Conservation (phyloP, 2,797 vertebrate genomes). For the Hapalemur alaotrensis region DNA sequence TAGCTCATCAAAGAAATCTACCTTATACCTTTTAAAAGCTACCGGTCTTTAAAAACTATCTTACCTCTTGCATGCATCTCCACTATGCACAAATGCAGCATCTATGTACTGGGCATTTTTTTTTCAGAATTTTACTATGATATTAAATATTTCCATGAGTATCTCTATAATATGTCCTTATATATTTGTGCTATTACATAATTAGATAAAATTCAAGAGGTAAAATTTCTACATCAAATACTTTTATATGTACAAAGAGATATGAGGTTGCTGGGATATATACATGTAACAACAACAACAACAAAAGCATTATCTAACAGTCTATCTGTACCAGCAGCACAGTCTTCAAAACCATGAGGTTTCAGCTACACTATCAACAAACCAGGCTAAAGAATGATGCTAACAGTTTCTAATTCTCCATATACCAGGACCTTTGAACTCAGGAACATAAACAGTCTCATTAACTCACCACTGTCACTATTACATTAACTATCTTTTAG, state of each 20-base stretch:
- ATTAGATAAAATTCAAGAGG: not conserved
- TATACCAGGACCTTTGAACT: not conserved
- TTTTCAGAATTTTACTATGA: not conserved
- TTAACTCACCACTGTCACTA: not conserved
- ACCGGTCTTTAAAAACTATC: not conserved
- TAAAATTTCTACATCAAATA: not conserved
- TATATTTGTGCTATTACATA: not conserved
- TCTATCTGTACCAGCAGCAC: no score
- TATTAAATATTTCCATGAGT: not conserved
- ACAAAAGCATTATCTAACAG: not conserved
- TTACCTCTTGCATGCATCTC: not conserved
- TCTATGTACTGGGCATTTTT: not conserved
- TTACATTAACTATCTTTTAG: not conserved
- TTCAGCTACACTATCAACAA: not conserved
- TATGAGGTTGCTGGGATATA: not conserved
- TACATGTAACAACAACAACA: not conserved
- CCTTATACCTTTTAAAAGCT: not conserved
- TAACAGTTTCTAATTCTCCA: not conserved
- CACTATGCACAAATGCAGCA: not conserved
- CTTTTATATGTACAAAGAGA: not conserved
- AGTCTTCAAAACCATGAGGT: not conserved
- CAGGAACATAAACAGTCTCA: not conserved
- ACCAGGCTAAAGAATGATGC: not conserved
- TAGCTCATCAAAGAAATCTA: not conserved
- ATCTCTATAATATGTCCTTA: not conserved